Evolutionary conservation across 2,888 invertebrate species (phyloP).

Genomic region (Dryobotodes eremita): DNA sequence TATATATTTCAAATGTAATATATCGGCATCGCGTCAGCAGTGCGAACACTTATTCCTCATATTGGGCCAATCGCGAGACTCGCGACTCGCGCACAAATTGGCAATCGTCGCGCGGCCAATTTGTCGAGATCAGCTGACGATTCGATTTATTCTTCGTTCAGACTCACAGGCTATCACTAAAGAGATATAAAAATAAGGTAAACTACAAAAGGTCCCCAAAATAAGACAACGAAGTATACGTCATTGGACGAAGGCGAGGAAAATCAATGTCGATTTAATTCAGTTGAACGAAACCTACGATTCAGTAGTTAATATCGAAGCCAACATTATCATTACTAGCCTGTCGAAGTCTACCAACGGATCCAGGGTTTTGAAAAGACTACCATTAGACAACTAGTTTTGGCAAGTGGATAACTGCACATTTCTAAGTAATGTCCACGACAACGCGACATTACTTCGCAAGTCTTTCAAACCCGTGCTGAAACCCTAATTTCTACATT

Average conservation of each 20-base stretch:
- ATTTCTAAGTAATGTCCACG: not conserved
- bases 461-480: not conserved
- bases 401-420: not conserved
- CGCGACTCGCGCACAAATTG: constrained; percentile 66
- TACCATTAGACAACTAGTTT: not conserved
- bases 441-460: not conserved
- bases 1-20: constrained; percentile 30
- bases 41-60: constrained; percentile 53
- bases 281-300: not conserved
- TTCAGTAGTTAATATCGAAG: not conserved
- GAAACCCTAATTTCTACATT: not conserved
- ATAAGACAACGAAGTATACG: not conserved
- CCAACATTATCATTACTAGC: not conserved
- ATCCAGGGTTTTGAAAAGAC: not conserved
- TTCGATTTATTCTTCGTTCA: constrained; percentile 73
- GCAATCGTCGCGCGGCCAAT: constrained; percentile 71
- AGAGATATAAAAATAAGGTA: constrained; percentile 22
- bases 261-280: not conserved
- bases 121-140: constrained; percentile 70
- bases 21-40: constrained; percentile 19
- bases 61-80: constrained; percentile 63
- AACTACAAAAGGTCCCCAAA: not conserved
- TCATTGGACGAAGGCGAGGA: not conserved
- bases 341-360: not conserved
- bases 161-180: not conserved